Evolutionary conservation across 1,140 invertebrate genomes (phyloP).

Genomic region (Drosophila hydei): DNA sequence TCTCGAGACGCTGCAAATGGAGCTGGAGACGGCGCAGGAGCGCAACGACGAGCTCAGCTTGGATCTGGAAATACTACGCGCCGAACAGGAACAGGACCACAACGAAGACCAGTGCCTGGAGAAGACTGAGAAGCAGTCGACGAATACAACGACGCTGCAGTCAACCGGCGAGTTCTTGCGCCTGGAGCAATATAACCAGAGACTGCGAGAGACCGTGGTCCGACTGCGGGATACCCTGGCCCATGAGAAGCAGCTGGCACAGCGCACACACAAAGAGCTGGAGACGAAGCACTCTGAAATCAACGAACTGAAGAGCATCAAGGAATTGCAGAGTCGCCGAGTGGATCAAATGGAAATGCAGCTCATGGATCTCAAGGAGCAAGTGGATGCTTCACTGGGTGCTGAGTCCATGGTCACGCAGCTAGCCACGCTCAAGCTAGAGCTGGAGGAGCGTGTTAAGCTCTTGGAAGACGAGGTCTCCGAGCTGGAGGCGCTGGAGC

Average conservation of each 20-base stretch:
- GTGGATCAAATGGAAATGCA: conserved; percentile 94
- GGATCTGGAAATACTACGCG: conserved; percentile 95
- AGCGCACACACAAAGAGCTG: conserved; percentile 94
- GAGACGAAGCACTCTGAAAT: conserved; percentile 95
- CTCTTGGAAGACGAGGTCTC: conserved; percentile 96
- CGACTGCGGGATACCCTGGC: conserved; percentile 95
- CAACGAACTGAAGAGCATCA: conserved; percentile 90
- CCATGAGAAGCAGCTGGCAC: conserved; percentile 96
- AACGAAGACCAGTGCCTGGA: conserved; percentile 60
- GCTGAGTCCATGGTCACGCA: conserved; percentile 99
- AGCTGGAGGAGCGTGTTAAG: conserved; percentile 93
- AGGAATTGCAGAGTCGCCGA: conserved; percentile 90
- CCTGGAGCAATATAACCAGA: conserved; percentile 96
- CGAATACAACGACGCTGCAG: conserved; percentile 53
- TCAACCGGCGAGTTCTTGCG: conserved; percentile 94
- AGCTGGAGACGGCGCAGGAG: conserved; percentile 94
- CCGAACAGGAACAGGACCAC: conserved; percentile 88
- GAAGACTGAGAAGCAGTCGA: conserved; percentile 61
- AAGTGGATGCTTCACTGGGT: conserved; percentile 96
- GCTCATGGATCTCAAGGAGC: conserved; percentile 89
- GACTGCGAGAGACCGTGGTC: conserved; percentile 96
- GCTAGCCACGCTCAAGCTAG: conserved; percentile 95
- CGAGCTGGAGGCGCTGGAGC: conserved; percentile 92
- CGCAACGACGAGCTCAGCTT: conserved; percentile 95
- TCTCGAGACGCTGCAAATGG: conserved; percentile 94